A percentile compares a stretch with the other conserved stretches of the same genome.
Conservation (phyloP, 2,113 vertebrate species). For the Alectura lathami region DNA sequence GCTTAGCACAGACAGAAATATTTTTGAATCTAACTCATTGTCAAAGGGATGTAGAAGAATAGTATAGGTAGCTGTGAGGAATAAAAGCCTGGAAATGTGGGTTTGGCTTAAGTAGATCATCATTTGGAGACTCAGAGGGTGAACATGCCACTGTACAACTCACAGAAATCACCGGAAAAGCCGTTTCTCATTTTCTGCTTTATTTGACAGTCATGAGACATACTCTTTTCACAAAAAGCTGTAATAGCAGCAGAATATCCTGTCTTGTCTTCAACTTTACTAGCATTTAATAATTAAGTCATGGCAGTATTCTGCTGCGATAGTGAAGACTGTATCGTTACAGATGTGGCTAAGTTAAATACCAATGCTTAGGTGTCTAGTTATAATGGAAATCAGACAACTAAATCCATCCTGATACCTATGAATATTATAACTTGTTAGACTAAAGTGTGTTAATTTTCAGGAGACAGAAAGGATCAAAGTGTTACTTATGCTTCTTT, state of each 20-base stretch:
- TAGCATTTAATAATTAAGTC: neutral
- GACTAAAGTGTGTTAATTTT: neutral
- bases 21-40: neutral
- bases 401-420: neutral
- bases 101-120: neutral
- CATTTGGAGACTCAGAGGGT: neutral
- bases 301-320: neutral
- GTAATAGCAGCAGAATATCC: neutral
- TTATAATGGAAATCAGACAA: neutral
- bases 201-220: neutral
- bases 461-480: neutral
- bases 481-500: neutral
- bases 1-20: neutral
- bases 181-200: neutral
- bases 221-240: neutral
- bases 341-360: neutral
- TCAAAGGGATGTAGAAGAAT: neutral
- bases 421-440: neutral
- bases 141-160: neutral
- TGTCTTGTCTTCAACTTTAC: neutral
- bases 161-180: neutral
- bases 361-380: neutral
- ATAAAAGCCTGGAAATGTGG: neutral
- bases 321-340: neutral
- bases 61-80: neutral